phyloP scores from a whole-genome alignment of 37 sponge, comb jelly and placozoan species.

The Corticium candelabrum region DNA sequence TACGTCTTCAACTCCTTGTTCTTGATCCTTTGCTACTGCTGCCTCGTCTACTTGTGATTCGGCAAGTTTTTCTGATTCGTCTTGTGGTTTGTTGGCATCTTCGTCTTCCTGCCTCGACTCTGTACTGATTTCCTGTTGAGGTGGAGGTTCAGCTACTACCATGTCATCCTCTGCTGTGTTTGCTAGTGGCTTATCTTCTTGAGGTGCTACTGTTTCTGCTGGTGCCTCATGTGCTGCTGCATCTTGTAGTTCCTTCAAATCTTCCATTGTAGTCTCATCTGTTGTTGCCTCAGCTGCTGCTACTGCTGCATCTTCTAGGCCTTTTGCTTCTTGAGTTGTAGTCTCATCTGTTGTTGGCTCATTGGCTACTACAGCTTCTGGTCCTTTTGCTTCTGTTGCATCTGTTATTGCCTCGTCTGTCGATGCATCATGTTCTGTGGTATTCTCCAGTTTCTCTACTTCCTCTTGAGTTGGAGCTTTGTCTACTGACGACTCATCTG shows the following conservation, averaged over 20 bases:
- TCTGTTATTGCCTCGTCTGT: background rate
- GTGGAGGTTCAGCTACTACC: no score
- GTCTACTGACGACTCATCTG: background rate
- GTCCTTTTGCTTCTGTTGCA: background rate
- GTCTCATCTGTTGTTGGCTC: background rate
- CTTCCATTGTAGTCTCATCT: background rate
- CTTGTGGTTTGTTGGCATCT: no score
- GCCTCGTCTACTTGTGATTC: no score
- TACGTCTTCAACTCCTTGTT: no score
- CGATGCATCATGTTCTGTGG: background rate
- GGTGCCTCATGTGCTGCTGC: no score
- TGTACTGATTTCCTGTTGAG: no score
- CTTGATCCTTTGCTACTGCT: no score
- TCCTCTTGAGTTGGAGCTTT: background rate
- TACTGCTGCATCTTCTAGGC: background rate
- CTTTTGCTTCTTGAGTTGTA: background rate
- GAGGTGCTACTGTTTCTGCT: no score
- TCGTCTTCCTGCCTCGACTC: no score
- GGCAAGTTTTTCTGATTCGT: no score
- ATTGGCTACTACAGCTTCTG: background rate
- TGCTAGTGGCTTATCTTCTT: no score
- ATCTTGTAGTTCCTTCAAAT: background rate
- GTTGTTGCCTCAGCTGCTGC: background rate
- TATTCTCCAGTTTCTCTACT: background rate
- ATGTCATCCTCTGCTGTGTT: no score